Evolutionary conservation across 2,797 vertebrate genomes (phyloP).

Genomic region (Australoheros facetus): DNA sequence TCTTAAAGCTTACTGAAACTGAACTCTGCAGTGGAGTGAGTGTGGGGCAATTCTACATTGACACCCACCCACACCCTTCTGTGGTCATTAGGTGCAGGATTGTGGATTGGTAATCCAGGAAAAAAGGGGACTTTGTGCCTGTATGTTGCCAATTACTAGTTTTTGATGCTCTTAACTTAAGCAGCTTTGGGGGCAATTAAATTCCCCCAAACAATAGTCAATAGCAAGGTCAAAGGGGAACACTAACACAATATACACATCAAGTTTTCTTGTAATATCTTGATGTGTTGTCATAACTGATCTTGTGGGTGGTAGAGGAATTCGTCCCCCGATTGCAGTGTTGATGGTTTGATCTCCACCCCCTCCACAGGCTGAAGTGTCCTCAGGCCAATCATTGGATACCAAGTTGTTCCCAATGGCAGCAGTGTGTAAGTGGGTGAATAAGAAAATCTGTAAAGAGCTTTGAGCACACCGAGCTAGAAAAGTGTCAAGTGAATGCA

Average conservation of each 20-base stretch:
- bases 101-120: constrained; percentile 32
- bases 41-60: background rate
- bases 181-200: constrained; percentile 19
- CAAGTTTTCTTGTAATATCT: background rate
- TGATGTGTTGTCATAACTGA: background rate
- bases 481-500: background rate
- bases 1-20: constrained; percentile 7
- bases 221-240: background rate
- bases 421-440: background rate
- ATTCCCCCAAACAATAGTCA: constrained; percentile 12
- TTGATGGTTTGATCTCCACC: background rate
- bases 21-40: background rate
- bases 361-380: background rate
- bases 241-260: background rate
- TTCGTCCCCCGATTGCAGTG: background rate
- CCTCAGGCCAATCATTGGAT: background rate
- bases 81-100: constrained; percentile 11
- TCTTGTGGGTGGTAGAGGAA: background rate
- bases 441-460: background rate
- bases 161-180: constrained; percentile 42
- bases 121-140: constrained; percentile 16
- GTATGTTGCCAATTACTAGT: constrained; percentile 2
- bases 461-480: background rate
- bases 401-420: background rate
- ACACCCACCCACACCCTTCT: background rate